Conservation (phyloP, 2,888 invertebrate species). For the Andrena hattorfiana region DNA sequence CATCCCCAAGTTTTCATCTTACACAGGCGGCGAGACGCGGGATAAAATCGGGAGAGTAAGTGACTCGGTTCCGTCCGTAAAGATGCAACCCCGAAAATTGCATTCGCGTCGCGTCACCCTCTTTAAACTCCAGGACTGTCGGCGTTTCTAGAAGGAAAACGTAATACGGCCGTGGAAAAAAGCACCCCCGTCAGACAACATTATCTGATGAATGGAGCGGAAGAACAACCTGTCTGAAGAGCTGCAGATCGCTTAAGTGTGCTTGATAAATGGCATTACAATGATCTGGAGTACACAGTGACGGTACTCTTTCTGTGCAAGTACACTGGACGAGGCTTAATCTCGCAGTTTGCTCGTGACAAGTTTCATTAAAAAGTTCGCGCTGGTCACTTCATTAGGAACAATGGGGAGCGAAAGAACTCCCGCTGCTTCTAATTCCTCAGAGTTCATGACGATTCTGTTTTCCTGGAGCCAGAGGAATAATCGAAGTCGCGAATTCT, state of each 20-base stretch:
- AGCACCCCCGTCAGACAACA: constrained; percentile 23
- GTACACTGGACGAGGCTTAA: neutral
- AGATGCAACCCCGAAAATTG: constrained; percentile 43
- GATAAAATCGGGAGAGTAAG: constrained; percentile 48
- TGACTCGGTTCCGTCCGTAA: constrained; percentile 15
- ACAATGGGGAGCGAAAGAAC: neutral
- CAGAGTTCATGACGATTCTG: neutral
- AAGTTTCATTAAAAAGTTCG: constrained; percentile 22
- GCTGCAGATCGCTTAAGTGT: constrained; percentile 1
- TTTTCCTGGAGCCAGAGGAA: neutral
- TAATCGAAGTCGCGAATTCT: no score
- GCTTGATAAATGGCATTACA: constrained; percentile 23
- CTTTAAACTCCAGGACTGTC: neutral
- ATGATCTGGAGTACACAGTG: constrained; percentile 8
- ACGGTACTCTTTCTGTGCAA: neutral
- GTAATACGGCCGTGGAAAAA: neutral
- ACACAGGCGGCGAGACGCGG: constrained; percentile 15
- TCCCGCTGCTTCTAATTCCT: neutral
- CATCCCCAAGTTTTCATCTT: constrained; percentile 55
- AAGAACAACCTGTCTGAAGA: constrained; percentile 4
- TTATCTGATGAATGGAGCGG: constrained; percentile 23
- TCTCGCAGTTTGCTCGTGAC: neutral
- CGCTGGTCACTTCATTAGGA: neutral
- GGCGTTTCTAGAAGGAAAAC: neutral
- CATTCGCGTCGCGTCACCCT: neutral